These are phyloP conservation scores for Metacarcinus magister DNA, from an alignment of 2,888 invertebrate genomes.

Conservation along the genomic window DNA sequence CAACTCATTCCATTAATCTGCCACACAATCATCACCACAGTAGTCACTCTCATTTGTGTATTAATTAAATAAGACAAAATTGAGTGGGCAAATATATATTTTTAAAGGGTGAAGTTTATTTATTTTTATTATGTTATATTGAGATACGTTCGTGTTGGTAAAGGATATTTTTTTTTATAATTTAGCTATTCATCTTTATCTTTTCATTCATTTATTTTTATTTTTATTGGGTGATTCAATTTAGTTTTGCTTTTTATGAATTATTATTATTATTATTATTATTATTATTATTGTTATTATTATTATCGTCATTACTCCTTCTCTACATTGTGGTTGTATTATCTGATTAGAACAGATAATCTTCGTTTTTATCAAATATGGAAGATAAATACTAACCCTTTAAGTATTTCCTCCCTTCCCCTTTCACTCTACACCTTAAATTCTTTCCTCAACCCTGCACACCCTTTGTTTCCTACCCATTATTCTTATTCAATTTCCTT, in stretches of 20 bases:
- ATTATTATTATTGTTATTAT: neutral
- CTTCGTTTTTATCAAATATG: neutral
- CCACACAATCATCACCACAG: neutral
- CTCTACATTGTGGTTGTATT: neutral
- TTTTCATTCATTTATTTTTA: neutral
- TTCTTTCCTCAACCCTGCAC: neutral
- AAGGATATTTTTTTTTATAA: neutral
- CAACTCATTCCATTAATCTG: slow-evolving; percentile 12
- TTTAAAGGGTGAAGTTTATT: no score
- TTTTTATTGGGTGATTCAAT: neutral
- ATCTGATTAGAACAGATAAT: neutral
- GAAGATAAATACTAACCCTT: neutral
- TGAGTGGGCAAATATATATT: neutral
- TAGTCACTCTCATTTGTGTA: neutral
- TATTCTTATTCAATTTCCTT: neutral
- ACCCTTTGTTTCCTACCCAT: neutral
- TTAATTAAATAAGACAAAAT: neutral
- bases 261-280: neutral
- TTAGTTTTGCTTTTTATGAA: neutral
- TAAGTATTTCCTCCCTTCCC: neutral
- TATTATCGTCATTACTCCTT: neutral
- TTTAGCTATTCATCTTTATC: neutral
- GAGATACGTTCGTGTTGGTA: neutral
- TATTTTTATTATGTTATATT: neutral
- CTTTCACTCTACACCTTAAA: neutral